Evolutionary conservation across 2,888 invertebrate species (phyloP), one percentile per base, ranked within the genome.

Genomic region (Alloscopus bannaensis): DNA sequence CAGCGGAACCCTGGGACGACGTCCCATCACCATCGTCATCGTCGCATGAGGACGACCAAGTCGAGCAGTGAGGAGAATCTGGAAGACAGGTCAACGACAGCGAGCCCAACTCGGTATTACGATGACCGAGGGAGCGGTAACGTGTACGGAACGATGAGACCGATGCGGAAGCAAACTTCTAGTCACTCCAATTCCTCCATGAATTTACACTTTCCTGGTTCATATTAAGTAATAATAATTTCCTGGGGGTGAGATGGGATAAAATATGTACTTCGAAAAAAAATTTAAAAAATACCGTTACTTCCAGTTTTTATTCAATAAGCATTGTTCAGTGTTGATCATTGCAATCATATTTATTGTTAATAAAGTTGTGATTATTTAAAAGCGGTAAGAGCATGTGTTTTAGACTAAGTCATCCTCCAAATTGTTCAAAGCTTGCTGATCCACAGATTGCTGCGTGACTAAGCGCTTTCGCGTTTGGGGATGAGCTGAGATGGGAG

Each of bases 11-110:
- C n/a, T n/a, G n/a, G n/a, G n/a, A n/a, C n/a, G n/a, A n/a, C 59
- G 62, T 45, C 81, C 31, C 36, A 76, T 8, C 20, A 65, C 6
- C 50, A 75, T 42, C 55, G 68, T 0, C 45, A 72, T 40, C 31
- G 57, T 20, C 11, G 69, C 29, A 1, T 64, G 20, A 31, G 77
- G 31, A 70, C 64, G 77, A 77, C 6, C 13, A 36, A 77, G 20
- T 83, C 82, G 0, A 82, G 81, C 18, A 83, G 83, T 50, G 84
- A 85, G 28, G 84, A 84, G 29, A 81, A 82, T 52, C 50, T 76
- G 52, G 82, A 81, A n/a, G 75, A 73, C 13, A n/a, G 22, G 6
- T 13, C 6, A 13, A 75, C 65, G 26, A 28, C 62, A 11, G 22
- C 40, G n/a, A 76, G 77, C 52, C 77, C 77, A 1, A 62, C 69